Percentiles rank a stretch among this genome's conserved stretches.
phyloP scores from a whole-genome alignment of 2,888 invertebrate genomes.

The Troilus luridus region DNA sequence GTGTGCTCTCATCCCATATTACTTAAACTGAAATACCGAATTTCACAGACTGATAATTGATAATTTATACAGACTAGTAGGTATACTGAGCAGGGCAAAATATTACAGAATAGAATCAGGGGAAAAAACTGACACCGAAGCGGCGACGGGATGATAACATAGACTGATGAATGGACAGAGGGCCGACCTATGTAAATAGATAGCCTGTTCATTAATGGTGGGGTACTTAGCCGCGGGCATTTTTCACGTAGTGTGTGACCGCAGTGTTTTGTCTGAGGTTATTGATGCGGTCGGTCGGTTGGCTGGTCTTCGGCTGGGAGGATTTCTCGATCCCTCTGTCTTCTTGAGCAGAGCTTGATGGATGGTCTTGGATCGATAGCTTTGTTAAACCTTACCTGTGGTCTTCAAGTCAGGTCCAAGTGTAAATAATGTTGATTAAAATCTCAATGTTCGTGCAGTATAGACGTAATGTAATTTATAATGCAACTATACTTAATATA shows the following conservation, averaged over 20 bases:
- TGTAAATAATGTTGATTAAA: too few species aligned
- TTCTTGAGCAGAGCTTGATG: neutral
- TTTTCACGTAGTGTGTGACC: conserved; percentile 42
- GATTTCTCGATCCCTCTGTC: neutral
- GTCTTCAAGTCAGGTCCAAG: too few species aligned
- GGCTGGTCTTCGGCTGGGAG: neutral
- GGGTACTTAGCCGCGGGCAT: conserved; percentile 28
- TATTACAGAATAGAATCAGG: neutral
- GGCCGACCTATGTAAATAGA: conserved; percentile 14
- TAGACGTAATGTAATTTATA: too few species aligned
- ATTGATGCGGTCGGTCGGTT: neutral
- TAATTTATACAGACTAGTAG: neutral
- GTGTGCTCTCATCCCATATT: too few species aligned
- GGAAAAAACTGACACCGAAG: neutral
- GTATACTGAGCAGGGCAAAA: too few species aligned
- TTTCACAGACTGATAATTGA: too few species aligned
- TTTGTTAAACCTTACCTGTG: too few species aligned
- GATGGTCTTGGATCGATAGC: neutral
- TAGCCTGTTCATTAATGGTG: conserved; percentile 21
- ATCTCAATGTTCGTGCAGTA: too few species aligned
- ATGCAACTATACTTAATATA: too few species aligned
- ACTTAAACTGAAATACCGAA: too few species aligned
- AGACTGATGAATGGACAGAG: neutral
- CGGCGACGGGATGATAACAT: conserved; percentile 11
- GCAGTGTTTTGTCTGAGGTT: conserved; percentile 20